Evolutionary conservation across 2,113 vertebrate species (phyloP).

Genomic region (Gadus macrocephalus): DNA sequence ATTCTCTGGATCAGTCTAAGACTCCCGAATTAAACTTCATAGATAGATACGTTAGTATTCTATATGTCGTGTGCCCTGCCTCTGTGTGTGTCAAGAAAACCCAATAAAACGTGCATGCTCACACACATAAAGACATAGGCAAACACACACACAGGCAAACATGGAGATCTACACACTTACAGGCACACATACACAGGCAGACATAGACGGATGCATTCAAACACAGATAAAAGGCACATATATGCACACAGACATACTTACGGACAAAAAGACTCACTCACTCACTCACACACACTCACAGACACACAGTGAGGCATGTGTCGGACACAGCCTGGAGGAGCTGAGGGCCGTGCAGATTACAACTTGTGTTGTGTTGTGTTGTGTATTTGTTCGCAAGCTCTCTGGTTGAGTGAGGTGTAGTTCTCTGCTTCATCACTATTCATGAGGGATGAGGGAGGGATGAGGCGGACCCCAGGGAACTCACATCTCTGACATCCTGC

Average conservation of each 20-base stretch:
- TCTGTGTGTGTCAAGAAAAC: too few species aligned
- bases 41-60: neutral
- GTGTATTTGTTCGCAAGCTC: too few species aligned
- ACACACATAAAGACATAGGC: neutral
- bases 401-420: too few species aligned
- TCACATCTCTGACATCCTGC: slow-evolving; percentile 48
- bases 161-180: neutral
- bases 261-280: neutral
- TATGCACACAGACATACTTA: too few species aligned
- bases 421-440: slow-evolving; percentile 55
- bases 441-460: slow-evolving; percentile 50
- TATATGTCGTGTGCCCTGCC: too few species aligned
- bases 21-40: neutral
- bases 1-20: neutral
- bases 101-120: too few species aligned
- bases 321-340: too few species aligned
- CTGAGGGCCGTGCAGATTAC: too few species aligned
- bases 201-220: neutral
- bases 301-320: neutral
- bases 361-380: too few species aligned
- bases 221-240: neutral
- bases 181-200: too few species aligned
- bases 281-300: neutral
- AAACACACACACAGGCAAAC: neutral
- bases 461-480: slow-evolving; percentile 44